These are phyloP conservation scores for Chironomus tepperi DNA, from an alignment of 1,140 invertebrate species.

Conservation along the genomic window DNA sequence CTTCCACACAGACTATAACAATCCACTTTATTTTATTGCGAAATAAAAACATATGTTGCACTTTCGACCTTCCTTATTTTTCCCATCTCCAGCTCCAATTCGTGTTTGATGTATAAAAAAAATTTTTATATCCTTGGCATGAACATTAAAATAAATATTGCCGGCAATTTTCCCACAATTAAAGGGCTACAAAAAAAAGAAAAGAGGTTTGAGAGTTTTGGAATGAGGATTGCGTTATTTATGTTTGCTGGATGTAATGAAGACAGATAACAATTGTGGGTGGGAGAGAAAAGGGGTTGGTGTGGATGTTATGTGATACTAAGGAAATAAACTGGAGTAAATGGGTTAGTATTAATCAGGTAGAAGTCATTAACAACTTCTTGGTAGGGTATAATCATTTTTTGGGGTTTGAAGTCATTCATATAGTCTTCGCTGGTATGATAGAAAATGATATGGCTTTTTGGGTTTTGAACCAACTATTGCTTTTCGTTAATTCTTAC, in stretches of 20 bases:
- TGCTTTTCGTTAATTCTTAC: too few relatives aligned
- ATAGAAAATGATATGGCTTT: too few relatives aligned
- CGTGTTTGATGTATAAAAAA: neutral
- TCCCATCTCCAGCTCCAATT: neutral
- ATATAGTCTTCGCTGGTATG: too few relatives aligned
- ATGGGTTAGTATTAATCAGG: too few relatives aligned
- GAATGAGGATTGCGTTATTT: neutral
- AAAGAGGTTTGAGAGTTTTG: neutral
- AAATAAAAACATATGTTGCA: constrained; percentile 14
- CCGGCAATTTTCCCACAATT: neutral
- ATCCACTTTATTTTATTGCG: neutral
- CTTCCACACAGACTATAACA: too few relatives aligned
- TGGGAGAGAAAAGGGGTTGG: neutral
- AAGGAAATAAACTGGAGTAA: too few relatives aligned
- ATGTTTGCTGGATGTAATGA: neutral
- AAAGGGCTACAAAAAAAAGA: neutral
- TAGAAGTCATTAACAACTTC: too few relatives aligned
- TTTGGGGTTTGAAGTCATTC: too few relatives aligned
- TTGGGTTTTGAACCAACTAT: too few relatives aligned
- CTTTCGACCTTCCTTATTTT: neutral
- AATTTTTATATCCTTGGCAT: neutral
- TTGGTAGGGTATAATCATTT: too few relatives aligned
- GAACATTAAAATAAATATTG: constrained; percentile 14
- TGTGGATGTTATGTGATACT: too few relatives aligned
- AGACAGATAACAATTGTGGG: neutral